Conservation (phyloP, 2,113 vertebrate genomes). For the Haemorhous mexicanus region DNA sequence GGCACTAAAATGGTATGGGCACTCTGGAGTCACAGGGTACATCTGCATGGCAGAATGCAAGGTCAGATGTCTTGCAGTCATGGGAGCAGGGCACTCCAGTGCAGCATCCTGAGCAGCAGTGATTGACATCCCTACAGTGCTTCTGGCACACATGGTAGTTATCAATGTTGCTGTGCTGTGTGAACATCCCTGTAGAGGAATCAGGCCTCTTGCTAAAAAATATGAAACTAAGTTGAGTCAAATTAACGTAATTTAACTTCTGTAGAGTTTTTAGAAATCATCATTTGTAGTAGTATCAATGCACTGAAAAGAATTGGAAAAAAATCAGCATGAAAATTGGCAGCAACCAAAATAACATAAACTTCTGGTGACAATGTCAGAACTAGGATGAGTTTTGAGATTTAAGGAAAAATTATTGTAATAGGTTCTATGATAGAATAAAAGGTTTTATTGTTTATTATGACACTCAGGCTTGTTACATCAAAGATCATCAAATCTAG, state of each 20-base stretch:
- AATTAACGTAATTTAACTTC: neutral
- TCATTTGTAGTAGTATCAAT: neutral
- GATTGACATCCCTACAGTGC: neutral
- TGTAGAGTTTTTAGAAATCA: neutral
- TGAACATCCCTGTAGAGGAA: neutral
- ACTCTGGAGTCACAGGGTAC: neutral
- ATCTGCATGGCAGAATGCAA: neutral
- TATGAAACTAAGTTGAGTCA: neutral
- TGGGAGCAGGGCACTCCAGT: neutral
- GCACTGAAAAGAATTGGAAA: neutral
- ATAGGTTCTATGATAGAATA: neutral
- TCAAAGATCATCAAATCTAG: neutral
- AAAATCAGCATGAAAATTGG: neutral
- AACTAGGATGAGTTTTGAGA: neutral
- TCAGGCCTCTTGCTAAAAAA: neutral
- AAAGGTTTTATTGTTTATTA: neutral
- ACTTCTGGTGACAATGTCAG: neutral
- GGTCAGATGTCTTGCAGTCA: neutral
- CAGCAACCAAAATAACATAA: constrained; percentile 1
- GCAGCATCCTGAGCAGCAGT: neutral
- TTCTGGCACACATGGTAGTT: neutral
- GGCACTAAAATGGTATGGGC: neutral
- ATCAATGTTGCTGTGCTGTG: neutral
- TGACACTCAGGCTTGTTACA: neutral
- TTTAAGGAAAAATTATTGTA: neutral